phyloP scores from a whole-genome alignment of 2,888 invertebrate species.

The Pyrrhosoma nymphula region DNA sequence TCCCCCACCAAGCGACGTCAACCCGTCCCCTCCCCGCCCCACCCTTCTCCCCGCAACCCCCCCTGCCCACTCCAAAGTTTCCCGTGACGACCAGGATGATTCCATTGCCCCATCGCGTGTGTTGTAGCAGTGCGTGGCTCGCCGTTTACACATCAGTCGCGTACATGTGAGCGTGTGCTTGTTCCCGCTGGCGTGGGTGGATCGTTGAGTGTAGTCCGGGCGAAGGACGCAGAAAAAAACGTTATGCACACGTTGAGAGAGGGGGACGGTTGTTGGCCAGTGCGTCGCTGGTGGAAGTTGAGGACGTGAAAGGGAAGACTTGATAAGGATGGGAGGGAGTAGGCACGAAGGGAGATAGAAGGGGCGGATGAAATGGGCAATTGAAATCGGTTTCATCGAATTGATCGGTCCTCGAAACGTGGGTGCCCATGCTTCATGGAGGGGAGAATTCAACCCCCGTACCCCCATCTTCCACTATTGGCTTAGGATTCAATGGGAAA shows the following conservation, averaged over 20 bases:
- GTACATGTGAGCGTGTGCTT: background rate
- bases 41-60: background rate
- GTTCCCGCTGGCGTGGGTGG: conserved; percentile 11
- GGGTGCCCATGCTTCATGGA: background rate
- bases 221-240: background rate
- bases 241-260: background rate
- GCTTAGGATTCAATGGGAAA: conserved; percentile 22
- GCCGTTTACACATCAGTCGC: conserved; percentile 2
- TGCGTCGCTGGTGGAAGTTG: background rate
- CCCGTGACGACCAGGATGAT: conserved; percentile 54
- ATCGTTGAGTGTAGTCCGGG: background rate
- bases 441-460: background rate
- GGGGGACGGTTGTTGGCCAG: background rate
- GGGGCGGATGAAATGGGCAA: background rate
- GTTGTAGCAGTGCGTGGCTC: conserved; percentile 58
- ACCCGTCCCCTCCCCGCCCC: background rate
- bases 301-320: background rate
- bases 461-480: background rate
- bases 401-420: conserved; percentile 3
- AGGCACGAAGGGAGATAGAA: background rate
- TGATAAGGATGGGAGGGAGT: background rate
- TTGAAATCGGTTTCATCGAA: conserved; percentile 45
- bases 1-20: background rate
- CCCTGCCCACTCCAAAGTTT: background rate
- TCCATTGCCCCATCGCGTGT: conserved; percentile 65